Evolutionary conservation across 2,888 invertebrate species (phyloP).

Genomic region (Meghimatium bilineatum): DNA sequence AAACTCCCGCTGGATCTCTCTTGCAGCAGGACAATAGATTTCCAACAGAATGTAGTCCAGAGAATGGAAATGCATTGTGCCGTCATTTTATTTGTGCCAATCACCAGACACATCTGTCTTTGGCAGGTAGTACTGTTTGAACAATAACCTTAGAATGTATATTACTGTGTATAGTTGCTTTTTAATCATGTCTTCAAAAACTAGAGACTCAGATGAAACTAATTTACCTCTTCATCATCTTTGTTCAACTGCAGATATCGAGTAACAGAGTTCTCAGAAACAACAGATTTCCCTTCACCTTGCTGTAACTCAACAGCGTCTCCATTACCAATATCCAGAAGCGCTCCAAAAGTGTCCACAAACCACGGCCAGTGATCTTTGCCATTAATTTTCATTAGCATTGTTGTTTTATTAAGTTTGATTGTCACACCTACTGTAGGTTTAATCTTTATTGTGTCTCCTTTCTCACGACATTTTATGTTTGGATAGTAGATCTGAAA

Average conservation of each 20-base stretch:
- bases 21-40: too few species aligned
- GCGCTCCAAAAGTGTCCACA: slow-evolving; percentile 67
- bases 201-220: neutral
- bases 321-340: slow-evolving; percentile 70
- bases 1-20: too few species aligned
- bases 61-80: too few species aligned
- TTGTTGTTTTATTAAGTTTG: slow-evolving; percentile 67
- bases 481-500: slow-evolving; percentile 60
- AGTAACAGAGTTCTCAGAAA: slow-evolving; percentile 68
- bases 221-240: slow-evolving; percentile 69
- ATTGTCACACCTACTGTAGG: slow-evolving; percentile 65
- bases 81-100: too few species aligned
- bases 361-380: slow-evolving; percentile 72
- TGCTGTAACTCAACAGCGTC: slow-evolving; percentile 62
- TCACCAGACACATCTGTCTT: too few species aligned
- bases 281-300: slow-evolving; percentile 55
- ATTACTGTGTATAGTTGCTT: too few species aligned
- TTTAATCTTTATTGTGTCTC: slow-evolving; percentile 66
- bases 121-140: too few species aligned
- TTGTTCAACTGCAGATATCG: slow-evolving; percentile 70
- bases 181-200: too few species aligned
- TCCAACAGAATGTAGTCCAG: too few species aligned
- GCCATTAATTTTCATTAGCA: slow-evolving; percentile 67
- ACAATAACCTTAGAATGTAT: too few species aligned
- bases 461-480: slow-evolving; percentile 67